Evolutionary conservation across 2,888 invertebrate genomes (phyloP).

Genomic region (Polietes domitor): DNA sequence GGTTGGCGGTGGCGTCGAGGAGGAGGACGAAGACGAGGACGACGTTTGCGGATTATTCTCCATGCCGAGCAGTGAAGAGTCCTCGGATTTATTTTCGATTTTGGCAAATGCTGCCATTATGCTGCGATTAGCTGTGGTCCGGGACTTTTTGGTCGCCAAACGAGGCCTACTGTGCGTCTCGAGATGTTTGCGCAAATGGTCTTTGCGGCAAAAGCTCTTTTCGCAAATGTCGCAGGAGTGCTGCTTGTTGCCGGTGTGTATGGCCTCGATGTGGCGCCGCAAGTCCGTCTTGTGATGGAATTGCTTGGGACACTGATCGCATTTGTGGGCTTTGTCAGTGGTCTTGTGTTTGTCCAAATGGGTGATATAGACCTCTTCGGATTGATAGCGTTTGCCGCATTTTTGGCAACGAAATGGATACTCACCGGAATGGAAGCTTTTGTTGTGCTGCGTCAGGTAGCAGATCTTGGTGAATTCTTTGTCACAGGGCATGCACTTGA

Average conservation of each 20-base stretch:
- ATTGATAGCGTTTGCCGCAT: constrained; percentile 92
- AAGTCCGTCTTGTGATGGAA: constrained; percentile 96
- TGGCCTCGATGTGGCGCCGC: constrained; percentile 90
- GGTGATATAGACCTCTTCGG: constrained; percentile 86
- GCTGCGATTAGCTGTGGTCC: constrained; percentile 13
- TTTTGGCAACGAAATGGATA: constrained; percentile 92
- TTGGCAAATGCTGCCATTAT: constrained; percentile 49
- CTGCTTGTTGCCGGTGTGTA: constrained; percentile 92
- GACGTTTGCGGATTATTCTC: background rate
- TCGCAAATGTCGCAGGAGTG: constrained; percentile 90
- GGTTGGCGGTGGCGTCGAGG: background rate
- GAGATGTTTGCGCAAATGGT: constrained; percentile 94
- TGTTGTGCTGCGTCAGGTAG: constrained; percentile 94
- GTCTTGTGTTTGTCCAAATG: constrained; percentile 89
- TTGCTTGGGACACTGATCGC: constrained; percentile 91
- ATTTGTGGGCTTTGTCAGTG: constrained; percentile 93
- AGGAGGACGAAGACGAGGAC: background rate
- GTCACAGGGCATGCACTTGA: constrained; percentile 90
- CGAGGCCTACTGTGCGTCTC: constrained; percentile 86
- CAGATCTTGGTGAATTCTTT: constrained; percentile 93
- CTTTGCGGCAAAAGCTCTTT: constrained; percentile 94
- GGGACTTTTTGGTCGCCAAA: constrained; percentile 58
- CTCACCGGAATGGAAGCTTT: constrained; percentile 92
- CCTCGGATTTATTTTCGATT: constrained; percentile 31
- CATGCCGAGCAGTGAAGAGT: background rate